phyloP scores from a whole-genome alignment of 2,888 invertebrate genomes.

The Aporophyla nigra region DNA sequence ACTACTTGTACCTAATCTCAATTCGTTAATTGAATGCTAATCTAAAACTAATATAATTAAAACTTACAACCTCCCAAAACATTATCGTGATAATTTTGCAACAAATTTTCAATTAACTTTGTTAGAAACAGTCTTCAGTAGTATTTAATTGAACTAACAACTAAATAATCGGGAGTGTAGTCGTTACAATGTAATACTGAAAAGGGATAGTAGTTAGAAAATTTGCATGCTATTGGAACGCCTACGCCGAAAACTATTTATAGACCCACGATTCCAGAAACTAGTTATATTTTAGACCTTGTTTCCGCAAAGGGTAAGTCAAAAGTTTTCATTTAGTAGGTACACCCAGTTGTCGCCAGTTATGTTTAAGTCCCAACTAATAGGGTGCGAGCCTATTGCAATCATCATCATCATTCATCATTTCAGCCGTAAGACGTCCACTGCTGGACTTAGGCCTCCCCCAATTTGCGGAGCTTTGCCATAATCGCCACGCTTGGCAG shows the following conservation, averaged over 20 bases:
- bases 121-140: constrained; percentile 7
- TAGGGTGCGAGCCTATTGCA: too few species aligned
- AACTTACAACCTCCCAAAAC: neutral
- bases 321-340: too few species aligned
- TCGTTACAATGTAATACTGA: constrained; percentile 32
- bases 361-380: too few species aligned
- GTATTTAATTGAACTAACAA: constrained; percentile 41
- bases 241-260: neutral
- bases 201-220: constrained; percentile 7
- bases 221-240: constrained; percentile 1
- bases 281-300: neutral
- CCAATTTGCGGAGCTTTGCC: too few species aligned
- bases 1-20: too few species aligned
- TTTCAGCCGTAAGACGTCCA: too few species aligned
- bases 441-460: too few species aligned
- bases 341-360: too few species aligned
- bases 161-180: constrained; percentile 32
- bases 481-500: too few species aligned
- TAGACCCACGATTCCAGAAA: neutral
- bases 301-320: too few species aligned
- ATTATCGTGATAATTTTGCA: constrained; percentile 24
- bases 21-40: constrained; percentile 8
- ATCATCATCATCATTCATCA: too few species aligned
- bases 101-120: constrained; percentile 30
- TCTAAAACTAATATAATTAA: constrained; percentile 10